A percentile compares a stretch with the other conserved stretches of the same genome.
Conservation (phyloP, 2,797 vertebrate genomes). For the Oreortyx pictus region DNA sequence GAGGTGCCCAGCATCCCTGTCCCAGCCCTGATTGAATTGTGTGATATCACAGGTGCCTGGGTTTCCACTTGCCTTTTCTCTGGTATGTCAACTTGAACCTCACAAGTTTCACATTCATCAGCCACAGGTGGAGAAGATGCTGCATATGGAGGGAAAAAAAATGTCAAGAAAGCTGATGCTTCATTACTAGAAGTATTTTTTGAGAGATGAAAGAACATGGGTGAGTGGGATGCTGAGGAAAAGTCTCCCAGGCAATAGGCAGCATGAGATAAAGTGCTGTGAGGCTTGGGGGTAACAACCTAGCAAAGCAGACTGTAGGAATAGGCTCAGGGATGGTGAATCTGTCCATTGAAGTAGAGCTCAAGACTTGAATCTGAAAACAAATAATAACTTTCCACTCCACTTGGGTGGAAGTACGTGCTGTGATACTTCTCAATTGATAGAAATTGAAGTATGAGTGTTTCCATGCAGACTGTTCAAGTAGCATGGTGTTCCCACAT, state of each 20-base stretch:
- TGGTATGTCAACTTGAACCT: background rate
- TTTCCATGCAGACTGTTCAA: accelerated
- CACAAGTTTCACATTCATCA: background rate
- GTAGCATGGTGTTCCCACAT: accelerated
- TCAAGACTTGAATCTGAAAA: background rate
- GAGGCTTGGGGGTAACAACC: background rate
- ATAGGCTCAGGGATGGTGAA: accelerated
- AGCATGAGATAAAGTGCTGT: background rate
- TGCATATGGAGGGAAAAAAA: background rate
- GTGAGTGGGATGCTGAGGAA: background rate
- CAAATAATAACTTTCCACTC: background rate
- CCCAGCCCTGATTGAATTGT: background rate
- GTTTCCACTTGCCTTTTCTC: background rate
- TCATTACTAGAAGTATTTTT: background rate
- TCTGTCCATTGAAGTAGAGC: background rate
- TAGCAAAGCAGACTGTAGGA: background rate
- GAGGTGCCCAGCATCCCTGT: background rate
- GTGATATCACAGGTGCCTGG: accelerated
- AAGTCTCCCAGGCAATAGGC: background rate
- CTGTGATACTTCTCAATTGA: background rate
- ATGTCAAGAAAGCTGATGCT: background rate
- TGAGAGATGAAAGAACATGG: background rate
- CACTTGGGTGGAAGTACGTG: background rate
- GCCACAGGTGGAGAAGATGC: background rate
- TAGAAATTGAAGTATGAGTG: accelerated